Percentiles rank a stretch among this genome's conserved stretches.
Evolutionary conservation across 2,888 invertebrate species (phyloP).

Genomic region (Catocala nupta): DNA sequence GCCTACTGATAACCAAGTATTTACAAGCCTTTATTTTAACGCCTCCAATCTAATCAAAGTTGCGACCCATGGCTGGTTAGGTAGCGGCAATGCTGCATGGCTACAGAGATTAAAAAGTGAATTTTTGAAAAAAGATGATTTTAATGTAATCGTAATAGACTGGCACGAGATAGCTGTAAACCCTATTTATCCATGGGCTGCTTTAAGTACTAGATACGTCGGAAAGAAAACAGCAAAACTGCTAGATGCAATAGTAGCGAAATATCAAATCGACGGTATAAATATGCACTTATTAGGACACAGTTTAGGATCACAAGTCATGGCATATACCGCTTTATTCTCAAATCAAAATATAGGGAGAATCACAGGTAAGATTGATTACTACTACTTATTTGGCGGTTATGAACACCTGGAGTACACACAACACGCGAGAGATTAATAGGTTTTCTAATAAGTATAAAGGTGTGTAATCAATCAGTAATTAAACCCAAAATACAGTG

Average conservation of each 20-base stretch:
- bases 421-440: too few relatives aligned
- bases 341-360: slow-evolving; percentile 76
- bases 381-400: too few relatives aligned
- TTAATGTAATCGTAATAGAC: slow-evolving; percentile 84
- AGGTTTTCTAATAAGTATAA: too few relatives aligned
- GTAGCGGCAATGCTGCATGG: slow-evolving; percentile 71
- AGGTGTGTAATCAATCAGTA: not conserved
- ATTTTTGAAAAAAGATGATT: slow-evolving; percentile 72
- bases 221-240: slow-evolving; percentile 73
- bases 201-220: slow-evolving; percentile 77
- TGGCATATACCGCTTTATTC: slow-evolving; percentile 87
- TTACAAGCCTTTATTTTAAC: slow-evolving; percentile 73
- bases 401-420: too few relatives aligned
- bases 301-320: slow-evolving; percentile 88
- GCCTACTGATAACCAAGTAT: slow-evolving; percentile 50
- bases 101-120: slow-evolving; percentile 77
- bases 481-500: too few relatives aligned
- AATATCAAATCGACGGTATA: slow-evolving; percentile 56
- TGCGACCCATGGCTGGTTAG: slow-evolving; percentile 86
- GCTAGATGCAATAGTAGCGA: slow-evolving; percentile 57
- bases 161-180: slow-evolving; percentile 78
- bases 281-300: slow-evolving; percentile 82
- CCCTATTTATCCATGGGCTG: slow-evolving; percentile 75
- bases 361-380: slow-evolving; percentile 84
- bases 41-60: slow-evolving; percentile 77